Conservation (phyloP, 2,797 vertebrate species). For the Ceryle rudis region DNA sequence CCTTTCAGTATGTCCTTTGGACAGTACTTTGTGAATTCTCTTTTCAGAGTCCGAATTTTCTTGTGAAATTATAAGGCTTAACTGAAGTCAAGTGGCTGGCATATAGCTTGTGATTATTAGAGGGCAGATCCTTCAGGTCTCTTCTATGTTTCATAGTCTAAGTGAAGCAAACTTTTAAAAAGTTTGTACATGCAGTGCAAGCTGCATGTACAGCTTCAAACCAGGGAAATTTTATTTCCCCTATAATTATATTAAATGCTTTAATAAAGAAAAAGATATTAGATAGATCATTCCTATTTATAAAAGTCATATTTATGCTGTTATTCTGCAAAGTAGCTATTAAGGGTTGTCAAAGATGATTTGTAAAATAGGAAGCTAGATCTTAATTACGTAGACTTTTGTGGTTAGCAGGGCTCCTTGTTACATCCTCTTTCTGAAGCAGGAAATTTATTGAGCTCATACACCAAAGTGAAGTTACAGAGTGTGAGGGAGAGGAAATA, state of each 20-base stretch:
- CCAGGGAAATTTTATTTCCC: background rate
- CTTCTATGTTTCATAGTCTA: background rate
- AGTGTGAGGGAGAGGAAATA: background rate
- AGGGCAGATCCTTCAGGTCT: background rate
- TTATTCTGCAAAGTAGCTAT: slow-evolving; percentile 18
- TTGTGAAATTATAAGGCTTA: background rate
- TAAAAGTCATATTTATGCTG: slow-evolving; percentile 10
- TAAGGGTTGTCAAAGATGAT: slow-evolving; percentile 16
- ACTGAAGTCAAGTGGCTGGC: background rate
- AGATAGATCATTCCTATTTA: background rate
- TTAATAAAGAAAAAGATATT: slow-evolving; percentile 7
- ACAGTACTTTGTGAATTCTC: fast-evolving
- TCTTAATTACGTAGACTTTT: background rate
- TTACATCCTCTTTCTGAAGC: background rate
- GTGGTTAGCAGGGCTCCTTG: background rate
- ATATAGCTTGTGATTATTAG: background rate
- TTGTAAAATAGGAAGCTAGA: background rate
- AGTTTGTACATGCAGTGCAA: too few relatives aligned
- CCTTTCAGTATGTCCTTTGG: background rate
- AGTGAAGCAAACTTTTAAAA: background rate
- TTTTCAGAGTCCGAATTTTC: background rate
- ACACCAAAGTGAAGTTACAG: background rate
- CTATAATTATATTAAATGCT: background rate
- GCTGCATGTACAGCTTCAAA: fast-evolving
- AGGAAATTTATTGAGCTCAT: background rate